phyloP scores from a whole-genome alignment of 37 sponge, comb jelly and placozoan species.

The Diacarnus erythraeanus region DNA sequence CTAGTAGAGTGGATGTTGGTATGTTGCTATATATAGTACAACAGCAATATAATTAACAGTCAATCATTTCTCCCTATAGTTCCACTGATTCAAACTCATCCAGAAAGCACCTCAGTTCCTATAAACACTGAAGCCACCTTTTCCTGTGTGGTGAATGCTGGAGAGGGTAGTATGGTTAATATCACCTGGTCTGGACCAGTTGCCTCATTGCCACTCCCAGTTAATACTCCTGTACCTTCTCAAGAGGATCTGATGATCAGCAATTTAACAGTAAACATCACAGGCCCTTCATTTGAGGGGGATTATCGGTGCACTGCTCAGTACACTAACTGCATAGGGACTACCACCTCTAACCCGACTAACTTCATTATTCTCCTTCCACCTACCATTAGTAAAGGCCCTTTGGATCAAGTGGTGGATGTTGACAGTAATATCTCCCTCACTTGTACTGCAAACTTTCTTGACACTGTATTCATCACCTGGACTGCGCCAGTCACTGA shows the following conservation, averaged over 20 bases:
- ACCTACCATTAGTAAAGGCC: not conserved
- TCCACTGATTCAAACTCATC: not conserved
- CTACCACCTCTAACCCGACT: not conserved
- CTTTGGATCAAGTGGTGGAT: not conserved
- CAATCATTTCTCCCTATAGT: conserved; percentile 4
- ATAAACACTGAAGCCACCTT: conserved; percentile 9
- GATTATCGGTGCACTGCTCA: conserved; percentile 6
- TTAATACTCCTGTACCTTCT: not conserved
- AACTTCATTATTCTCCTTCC: not conserved
- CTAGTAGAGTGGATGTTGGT: conserved; percentile 7
- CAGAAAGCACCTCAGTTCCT: not conserved
- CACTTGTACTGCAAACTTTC: conserved; percentile 3
- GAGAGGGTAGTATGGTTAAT: not conserved
- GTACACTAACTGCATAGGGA: not conserved
- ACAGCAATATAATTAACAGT: not conserved
- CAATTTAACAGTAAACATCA: not conserved
- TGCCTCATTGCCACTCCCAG: not conserved
- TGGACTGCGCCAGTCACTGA: conserved; percentile 25
- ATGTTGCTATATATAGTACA: not conserved
- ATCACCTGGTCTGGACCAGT: conserved; percentile 32
- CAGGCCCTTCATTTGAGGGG: not conserved
- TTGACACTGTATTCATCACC: not conserved
- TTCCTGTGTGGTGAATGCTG: conserved; percentile 21
- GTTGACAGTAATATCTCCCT: not conserved
- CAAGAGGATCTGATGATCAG: not conserved